Evolutionary conservation across 2,113 vertebrate species (phyloP).

Genomic region (Spermophilus dauricus): DNA sequence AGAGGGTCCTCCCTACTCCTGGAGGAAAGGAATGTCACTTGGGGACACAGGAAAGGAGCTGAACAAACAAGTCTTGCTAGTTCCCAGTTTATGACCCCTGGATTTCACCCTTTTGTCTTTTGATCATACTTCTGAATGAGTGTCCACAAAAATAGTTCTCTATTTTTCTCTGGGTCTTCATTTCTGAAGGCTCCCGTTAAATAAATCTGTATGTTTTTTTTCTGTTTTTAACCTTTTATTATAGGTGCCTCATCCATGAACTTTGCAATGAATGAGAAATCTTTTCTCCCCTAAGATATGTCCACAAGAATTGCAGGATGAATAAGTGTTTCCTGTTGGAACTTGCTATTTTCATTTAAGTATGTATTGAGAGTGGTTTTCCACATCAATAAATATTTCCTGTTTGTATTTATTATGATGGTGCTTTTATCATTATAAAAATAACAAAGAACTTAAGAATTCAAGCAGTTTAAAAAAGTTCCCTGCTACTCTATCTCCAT

Average conservation of each 20-base stretch:
- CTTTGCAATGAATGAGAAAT: background rate
- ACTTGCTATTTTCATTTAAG: background rate
- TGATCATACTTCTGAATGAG: background rate
- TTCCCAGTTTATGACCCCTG: background rate
- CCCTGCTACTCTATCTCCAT: background rate
- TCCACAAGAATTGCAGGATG: background rate
- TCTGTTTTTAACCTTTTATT: background rate
- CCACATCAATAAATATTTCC: constrained; percentile 27
- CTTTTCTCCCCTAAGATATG: background rate
- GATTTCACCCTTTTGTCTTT: background rate
- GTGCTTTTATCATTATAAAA: constrained; percentile 43
- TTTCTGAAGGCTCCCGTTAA: background rate
- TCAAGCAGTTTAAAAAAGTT: constrained; percentile 37
- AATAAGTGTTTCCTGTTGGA: constrained; percentile 50
- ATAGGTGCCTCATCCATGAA: background rate
- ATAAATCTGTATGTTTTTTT: background rate
- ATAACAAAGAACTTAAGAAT: constrained; percentile 46
- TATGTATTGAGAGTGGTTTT: constrained; percentile 23
- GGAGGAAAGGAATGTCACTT: background rate
- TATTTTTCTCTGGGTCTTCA: background rate
- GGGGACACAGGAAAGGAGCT: background rate
- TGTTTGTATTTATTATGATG: constrained; percentile 27
- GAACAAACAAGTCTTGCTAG: background rate
- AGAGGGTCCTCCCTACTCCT: too few species aligned
- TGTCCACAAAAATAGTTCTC: background rate